Evolutionary conservation across 2,888 invertebrate genomes (phyloP).

Genomic region (Diaperis boleti): DNA sequence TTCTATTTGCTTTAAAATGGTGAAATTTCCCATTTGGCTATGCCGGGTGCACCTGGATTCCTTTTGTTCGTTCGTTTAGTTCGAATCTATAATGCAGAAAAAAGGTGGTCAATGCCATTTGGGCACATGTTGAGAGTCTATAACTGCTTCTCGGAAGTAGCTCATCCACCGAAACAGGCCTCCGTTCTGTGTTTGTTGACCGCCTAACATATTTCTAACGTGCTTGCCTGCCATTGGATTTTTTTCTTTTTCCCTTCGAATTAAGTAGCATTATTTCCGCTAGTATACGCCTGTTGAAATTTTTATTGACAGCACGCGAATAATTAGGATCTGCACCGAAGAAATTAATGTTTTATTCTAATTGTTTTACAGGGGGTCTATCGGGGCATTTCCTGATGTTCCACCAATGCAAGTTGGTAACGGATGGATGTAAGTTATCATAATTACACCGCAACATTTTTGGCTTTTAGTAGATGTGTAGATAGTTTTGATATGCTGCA

Average conservation of each 20-base stretch:
- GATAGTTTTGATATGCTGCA: background rate
- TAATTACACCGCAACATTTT: slow-evolving; percentile 1
- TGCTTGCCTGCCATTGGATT: slow-evolving; percentile 43
- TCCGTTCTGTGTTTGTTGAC: slow-evolving; percentile 14
- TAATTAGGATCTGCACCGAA: slow-evolving; percentile 1
- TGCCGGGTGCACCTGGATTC: slow-evolving; percentile 34
- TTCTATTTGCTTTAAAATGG: background rate
- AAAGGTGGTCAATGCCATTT: slow-evolving; percentile 44
- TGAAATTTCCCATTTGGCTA: slow-evolving; percentile 1
- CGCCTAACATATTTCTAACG: slow-evolving; percentile 54
- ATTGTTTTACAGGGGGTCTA: slow-evolving; percentile 68
- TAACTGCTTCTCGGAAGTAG: slow-evolving; percentile 45
- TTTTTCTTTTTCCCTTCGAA: slow-evolving; percentile 20
- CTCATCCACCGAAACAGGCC: slow-evolving; percentile 24
- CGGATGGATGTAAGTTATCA: slow-evolving; percentile 70
- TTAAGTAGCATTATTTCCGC: slow-evolving; percentile 19
- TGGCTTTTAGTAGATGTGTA: slow-evolving; percentile 15
- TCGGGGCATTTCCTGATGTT: slow-evolving; percentile 68
- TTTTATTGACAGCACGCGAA: background rate
- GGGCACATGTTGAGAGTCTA: slow-evolving; percentile 37
- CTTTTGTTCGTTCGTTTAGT: slow-evolving; percentile 30
- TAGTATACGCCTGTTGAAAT: background rate
- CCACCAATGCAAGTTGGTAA: slow-evolving; percentile 68
- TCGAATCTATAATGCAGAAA: slow-evolving; percentile 40
- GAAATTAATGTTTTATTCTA: slow-evolving; percentile 1